A percentile compares a stretch with the other conserved stretches of the same genome.
Conservation (phyloP, 2,113 vertebrate genomes). For the Pipra filicauda region DNA sequence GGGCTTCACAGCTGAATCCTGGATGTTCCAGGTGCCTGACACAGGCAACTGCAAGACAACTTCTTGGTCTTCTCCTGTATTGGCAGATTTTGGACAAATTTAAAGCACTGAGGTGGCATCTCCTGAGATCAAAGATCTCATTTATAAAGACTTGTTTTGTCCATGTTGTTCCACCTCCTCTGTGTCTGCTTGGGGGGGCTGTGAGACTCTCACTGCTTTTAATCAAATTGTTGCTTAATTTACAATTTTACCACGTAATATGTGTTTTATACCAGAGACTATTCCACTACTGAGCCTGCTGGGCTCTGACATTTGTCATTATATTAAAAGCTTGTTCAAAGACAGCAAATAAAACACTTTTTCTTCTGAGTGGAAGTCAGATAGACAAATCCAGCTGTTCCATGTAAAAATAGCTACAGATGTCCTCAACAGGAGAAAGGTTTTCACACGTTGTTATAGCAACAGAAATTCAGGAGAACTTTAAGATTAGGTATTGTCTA, state of each 20-base stretch:
- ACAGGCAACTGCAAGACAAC: background rate
- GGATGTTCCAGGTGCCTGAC: background rate
- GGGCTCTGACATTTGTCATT: constrained; percentile 56
- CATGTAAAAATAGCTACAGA: constrained; percentile 80
- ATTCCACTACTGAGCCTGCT: constrained; percentile 14
- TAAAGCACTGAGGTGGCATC: background rate
- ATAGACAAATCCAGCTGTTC: constrained; percentile 79
- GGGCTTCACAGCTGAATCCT: background rate
- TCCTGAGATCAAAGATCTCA: constrained; percentile 2
- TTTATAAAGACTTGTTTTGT: constrained; percentile 19
- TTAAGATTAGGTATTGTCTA: constrained; percentile 63
- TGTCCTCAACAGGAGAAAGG: constrained; percentile 71
- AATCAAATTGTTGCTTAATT: background rate
- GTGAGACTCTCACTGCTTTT: background rate
- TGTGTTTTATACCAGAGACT: background rate
- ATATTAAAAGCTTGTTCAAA: constrained; percentile 55
- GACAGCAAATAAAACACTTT: constrained; percentile 47
- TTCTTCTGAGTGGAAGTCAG: constrained; percentile 67
- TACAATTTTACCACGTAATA: background rate
- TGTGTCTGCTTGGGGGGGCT: background rate
- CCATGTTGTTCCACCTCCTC: background rate
- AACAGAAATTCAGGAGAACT: constrained; percentile 73
- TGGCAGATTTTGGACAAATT: constrained; percentile 6
- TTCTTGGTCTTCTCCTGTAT: background rate
- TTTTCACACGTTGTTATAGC: constrained; percentile 77